A percentile compares a stretch with the other conserved stretches of the same genome.
Evolutionary conservation across 2,113 vertebrate species (phyloP).

Genomic region (Hyperoodon ampullatus): DNA sequence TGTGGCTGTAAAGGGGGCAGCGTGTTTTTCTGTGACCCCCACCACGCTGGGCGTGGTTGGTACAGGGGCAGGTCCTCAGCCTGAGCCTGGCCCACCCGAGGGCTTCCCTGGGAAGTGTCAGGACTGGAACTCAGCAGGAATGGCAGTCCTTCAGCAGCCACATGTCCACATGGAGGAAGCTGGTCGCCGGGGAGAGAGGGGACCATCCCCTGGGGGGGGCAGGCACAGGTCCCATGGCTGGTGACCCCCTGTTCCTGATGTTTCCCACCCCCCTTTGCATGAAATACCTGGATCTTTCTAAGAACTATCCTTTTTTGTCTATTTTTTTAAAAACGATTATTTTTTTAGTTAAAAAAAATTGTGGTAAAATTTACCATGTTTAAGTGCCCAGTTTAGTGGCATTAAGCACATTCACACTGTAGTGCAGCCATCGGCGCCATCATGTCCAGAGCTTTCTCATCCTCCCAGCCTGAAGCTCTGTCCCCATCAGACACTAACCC

Average conservation of each 20-base stretch:
- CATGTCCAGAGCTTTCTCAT: too few species aligned
- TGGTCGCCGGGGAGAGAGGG: neutral
- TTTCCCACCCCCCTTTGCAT: neutral
- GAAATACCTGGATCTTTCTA: neutral
- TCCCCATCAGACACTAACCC: too few species aligned
- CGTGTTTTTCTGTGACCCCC: neutral
- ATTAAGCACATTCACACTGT: too few species aligned
- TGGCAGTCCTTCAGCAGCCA: too few species aligned
- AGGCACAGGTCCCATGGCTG: too few species aligned
- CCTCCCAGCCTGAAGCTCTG: too few species aligned
- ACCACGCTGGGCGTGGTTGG: neutral
- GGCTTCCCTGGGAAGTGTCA: neutral
- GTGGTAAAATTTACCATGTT: neutral
- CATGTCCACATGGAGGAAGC: too few species aligned
- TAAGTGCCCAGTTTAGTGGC: too few species aligned
- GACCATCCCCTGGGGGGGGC: fast-evolving
- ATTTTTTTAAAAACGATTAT: neutral
- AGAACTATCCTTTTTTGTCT: neutral
- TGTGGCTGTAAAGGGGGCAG: neutral
- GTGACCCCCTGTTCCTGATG: neutral
- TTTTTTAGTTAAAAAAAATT: neutral
- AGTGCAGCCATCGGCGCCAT: too few species aligned
- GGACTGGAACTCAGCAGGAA: too few species aligned
- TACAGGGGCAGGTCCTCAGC: fast-evolving
- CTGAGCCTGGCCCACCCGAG: neutral